These are phyloP conservation scores for Battus philenor DNA, from an alignment of 1,140 invertebrate species.

Conservation along the genomic window DNA sequence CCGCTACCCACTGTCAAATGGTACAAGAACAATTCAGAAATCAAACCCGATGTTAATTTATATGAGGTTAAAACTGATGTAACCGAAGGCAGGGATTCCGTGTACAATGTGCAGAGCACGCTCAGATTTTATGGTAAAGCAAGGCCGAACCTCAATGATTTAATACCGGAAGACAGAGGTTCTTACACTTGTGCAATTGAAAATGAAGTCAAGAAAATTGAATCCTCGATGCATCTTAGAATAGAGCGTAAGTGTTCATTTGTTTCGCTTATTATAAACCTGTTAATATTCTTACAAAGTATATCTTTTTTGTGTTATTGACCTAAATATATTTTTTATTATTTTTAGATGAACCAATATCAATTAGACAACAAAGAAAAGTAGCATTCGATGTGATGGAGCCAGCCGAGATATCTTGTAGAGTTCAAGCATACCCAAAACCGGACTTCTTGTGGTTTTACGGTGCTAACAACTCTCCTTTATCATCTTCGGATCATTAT, in stretches of 20 bases:
- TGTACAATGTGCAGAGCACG: slow-evolving; percentile 89
- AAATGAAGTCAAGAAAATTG: slow-evolving; percentile 91
- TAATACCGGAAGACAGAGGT: slow-evolving; percentile 89
- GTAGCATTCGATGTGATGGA: slow-evolving; percentile 91
- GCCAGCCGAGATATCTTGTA: slow-evolving; percentile 89
- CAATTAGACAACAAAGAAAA: slow-evolving; percentile 89
- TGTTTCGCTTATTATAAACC: not conserved
- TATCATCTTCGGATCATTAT: slow-evolving; percentile 90
- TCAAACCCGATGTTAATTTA: slow-evolving; percentile 83
- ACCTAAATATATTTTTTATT: too few relatives aligned
- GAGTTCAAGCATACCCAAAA: slow-evolving; percentile 93
- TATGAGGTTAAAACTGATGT: slow-evolving; percentile 89
- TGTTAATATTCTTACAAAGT: too few relatives aligned
- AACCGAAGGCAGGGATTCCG: slow-evolving; percentile 83
- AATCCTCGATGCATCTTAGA: slow-evolving; percentile 91
- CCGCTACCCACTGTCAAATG: slow-evolving; percentile 89
- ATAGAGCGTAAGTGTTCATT: slow-evolving; percentile 87
- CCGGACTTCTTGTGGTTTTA: slow-evolving; percentile 95
- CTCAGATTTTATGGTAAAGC: slow-evolving; percentile 87
- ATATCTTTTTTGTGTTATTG: too few relatives aligned
- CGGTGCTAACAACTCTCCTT: slow-evolving; percentile 81
- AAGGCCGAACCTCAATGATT: slow-evolving; percentile 83
- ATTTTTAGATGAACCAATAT: slow-evolving; percentile 85
- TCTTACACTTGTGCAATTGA: slow-evolving; percentile 92
- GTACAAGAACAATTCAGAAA: slow-evolving; percentile 90